These are phyloP conservation scores for Entomobrya proxima DNA, from an alignment of 2,888 invertebrate species.

Conservation along the genomic window DNA sequence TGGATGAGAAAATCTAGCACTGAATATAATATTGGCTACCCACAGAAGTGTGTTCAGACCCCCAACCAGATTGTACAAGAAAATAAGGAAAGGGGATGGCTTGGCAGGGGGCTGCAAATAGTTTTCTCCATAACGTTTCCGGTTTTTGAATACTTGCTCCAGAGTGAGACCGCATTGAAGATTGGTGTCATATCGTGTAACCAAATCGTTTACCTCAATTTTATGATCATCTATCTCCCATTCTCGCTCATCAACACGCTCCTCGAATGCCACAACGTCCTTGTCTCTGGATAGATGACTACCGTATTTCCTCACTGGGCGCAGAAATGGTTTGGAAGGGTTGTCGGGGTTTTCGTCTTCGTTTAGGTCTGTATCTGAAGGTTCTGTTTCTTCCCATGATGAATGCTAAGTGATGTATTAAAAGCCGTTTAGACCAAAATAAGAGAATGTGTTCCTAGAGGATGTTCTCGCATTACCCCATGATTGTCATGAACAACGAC, in stretches of 20 bases:
- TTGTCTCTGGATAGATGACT: slow-evolving; percentile 51
- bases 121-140: slow-evolving; percentile 77
- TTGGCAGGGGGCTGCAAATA: slow-evolving; percentile 78
- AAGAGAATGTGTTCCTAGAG: background rate
- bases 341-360: slow-evolving; percentile 14
- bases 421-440: background rate
- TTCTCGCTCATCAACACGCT: slow-evolving; percentile 59
- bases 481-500: slow-evolving; percentile 51
- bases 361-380: slow-evolving; percentile 9
- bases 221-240: slow-evolving; percentile 72
- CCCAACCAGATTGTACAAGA: slow-evolving; percentile 78
- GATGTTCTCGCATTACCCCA: background rate
- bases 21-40: no score
- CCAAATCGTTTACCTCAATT: slow-evolving; percentile 60
- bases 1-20: no score
- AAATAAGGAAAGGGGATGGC: slow-evolving; percentile 80
- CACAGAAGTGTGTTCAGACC: slow-evolving; percentile 79
- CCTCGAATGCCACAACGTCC: slow-evolving; percentile 61
- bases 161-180: slow-evolving; percentile 77
- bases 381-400: background rate
- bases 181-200: slow-evolving; percentile 68
- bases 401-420: background rate
- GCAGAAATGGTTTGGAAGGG: slow-evolving; percentile 51
- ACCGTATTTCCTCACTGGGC: slow-evolving; percentile 49
- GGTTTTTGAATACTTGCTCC: slow-evolving; percentile 77